Evolutionary conservation across 2,113 vertebrate genomes (phyloP).

Genomic region (Ophthalmolycus amberensis): DNA sequence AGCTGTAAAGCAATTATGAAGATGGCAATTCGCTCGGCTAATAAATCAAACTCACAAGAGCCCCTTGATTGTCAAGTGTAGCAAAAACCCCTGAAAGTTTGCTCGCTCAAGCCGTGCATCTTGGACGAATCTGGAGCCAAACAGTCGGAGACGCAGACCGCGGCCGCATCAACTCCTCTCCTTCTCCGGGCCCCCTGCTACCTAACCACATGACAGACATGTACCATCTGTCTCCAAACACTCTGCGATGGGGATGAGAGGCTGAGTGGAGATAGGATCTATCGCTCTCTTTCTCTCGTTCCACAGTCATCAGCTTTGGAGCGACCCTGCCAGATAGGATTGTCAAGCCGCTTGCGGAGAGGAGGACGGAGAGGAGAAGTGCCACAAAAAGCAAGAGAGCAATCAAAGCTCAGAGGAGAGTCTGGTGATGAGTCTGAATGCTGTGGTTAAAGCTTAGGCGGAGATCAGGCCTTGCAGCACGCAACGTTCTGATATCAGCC

Average conservation of each 20-base stretch:
- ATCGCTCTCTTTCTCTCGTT: conserved; percentile 55
- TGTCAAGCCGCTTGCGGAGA: conserved; percentile 55
- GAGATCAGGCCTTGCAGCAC: conserved; percentile 10
- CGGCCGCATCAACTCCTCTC: conserved; percentile 50
- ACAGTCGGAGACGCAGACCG: conserved; percentile 50
- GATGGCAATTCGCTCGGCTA: conserved; percentile 51
- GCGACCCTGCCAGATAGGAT: conserved; percentile 59
- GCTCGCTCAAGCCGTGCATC: conserved; percentile 16
- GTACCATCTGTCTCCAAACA: conserved; percentile 72
- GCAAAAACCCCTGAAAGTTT: conserved; percentile 42
- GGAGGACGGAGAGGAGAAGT: conserved; percentile 42
- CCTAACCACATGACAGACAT: conserved; percentile 74
- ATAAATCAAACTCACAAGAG: conserved; percentile 59
- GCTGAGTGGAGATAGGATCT: conserved; percentile 68
- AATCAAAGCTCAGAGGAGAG: conserved; percentile 18
- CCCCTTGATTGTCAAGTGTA: conserved; percentile 40
- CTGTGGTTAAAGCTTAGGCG: conserved; percentile 18
- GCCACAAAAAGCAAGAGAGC: conserved; percentile 21
- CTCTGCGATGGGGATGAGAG: conserved; percentile 52
- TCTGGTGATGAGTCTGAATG: conserved; percentile 12
- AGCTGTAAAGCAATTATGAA: conserved; percentile 54
- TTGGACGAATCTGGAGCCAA: conserved; percentile 38
- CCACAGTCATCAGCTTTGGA: conserved; percentile 54
- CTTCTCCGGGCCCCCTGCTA: conserved; percentile 63
- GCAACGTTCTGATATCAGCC: conserved; percentile 8